Base-by-base conservation (phyloP, 2,797 vertebrate genomes). In the Characodon lateralis region DNA sequence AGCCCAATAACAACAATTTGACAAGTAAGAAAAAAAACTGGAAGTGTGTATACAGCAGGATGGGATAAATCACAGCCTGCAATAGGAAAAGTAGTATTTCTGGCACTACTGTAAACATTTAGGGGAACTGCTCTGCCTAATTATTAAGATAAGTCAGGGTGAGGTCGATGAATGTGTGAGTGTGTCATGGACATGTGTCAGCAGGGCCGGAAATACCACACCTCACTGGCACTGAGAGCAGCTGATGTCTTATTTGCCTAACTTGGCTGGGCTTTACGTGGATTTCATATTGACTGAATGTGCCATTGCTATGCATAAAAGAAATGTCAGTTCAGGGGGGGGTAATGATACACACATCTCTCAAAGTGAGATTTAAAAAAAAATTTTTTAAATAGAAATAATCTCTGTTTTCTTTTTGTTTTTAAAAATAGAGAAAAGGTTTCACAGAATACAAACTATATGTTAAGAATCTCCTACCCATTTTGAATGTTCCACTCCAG, bases 161-260 rank as follows among this genome's bases (percentile, higher is more conserved):
- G 76, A 79, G 63, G 61, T 16, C 1, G 20, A 35, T 12, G 10
- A 6, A 35, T 63, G 73, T 14, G n/a, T 39, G 70, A 77, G 81
- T 58, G 81, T 75, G 20, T 76, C 1, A 2, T 73, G 84, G 78
- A 84, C 81, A 78, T 87, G 84, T 92, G 89, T 90, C 84, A 88
- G 85, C 81, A 31, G 59, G 77, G 77, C 83, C 89, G 92, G 90
- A 93, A 92, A 91, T 89, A 84, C 80, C 90, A 76, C 83, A 85
- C 80, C 80, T 85, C 82, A 79, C 53, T 79, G 78, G 79, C 80
- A 90, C 73, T 82, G 88, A 91, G 89, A 86, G 87, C 74, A 59
- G 78, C 76, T 89, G 89, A 90, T 87, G 82, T 80, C 79, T 88
- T 88, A 88, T 90, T 88, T 87, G 75, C 76, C 65, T 56, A 48